These are phyloP conservation scores for Champsocephalus esox DNA, from an alignment of 2,797 vertebrate genomes.

Conservation along the genomic window DNA sequence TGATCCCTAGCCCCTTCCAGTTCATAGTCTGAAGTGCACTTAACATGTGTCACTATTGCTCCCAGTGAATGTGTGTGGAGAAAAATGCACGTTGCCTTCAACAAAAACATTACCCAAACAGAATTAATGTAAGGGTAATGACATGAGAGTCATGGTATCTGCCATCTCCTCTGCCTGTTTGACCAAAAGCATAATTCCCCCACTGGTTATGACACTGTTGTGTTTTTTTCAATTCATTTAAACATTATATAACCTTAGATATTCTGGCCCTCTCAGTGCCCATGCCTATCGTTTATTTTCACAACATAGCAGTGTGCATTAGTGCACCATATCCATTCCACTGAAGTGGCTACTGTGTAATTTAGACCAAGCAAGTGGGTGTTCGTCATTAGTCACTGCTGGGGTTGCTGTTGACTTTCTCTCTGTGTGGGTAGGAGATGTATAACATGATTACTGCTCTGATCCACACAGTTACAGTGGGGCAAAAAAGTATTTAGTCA, in stretches of 20 bases:
- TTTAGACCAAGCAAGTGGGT: slow-evolving; percentile 70
- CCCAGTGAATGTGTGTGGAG: neutral
- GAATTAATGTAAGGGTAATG: slow-evolving; percentile 23
- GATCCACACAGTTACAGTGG: slow-evolving; percentile 55
- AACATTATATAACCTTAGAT: slow-evolving; percentile 33
- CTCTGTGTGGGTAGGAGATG: slow-evolving; percentile 67
- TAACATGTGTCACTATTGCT: slow-evolving; percentile 8
- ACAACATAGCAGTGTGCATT: slow-evolving; percentile 55
- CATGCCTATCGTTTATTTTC: slow-evolving; percentile 34
- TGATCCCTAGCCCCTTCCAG: neutral
- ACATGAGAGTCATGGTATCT: neutral
- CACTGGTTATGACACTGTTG: neutral
- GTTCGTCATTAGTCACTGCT: slow-evolving; percentile 78
- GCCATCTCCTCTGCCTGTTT: slow-evolving; percentile 5
- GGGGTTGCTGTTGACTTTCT: slow-evolving; percentile 71
- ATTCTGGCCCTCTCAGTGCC: slow-evolving; percentile 24
- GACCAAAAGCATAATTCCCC: neutral
- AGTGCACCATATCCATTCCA: slow-evolving; percentile 56
- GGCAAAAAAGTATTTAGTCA: too few species aligned
- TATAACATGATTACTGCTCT: slow-evolving; percentile 70
- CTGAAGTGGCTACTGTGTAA: slow-evolving; percentile 69
- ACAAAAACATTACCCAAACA: slow-evolving; percentile 1
- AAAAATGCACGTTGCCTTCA: neutral
- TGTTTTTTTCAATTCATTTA: slow-evolving; percentile 36
- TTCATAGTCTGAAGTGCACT: neutral